Conservation (phyloP, 2,797 vertebrate species). For the Takifugu rubripes region DNA sequence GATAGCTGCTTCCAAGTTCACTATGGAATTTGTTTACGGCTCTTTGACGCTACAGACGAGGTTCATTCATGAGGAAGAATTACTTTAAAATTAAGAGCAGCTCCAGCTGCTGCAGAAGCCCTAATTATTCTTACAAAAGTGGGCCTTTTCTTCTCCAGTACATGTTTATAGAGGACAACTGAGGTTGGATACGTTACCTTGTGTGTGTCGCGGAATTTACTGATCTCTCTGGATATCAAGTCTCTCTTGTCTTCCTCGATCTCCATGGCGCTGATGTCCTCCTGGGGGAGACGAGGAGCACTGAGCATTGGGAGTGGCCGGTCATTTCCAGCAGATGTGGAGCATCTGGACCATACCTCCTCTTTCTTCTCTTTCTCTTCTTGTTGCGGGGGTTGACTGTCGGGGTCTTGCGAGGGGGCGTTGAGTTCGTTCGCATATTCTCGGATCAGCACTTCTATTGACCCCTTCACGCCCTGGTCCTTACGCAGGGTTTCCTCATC, state of each 20-base stretch:
- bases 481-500: slow-evolving; percentile 94
- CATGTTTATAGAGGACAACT: slow-evolving; percentile 37
- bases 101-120: slow-evolving; percentile 32
- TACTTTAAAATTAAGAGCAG: slow-evolving; percentile 5
- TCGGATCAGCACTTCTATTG: slow-evolving; percentile 92
- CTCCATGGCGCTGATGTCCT: slow-evolving; percentile 99
- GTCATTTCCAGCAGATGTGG: neutral
- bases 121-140: slow-evolving; percentile 20
- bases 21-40: slow-evolving; percentile 12
- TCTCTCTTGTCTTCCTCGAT: slow-evolving; percentile 99
- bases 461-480: slow-evolving; percentile 93
- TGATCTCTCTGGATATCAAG: slow-evolving; percentile 99
- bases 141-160: slow-evolving; percentile 45
- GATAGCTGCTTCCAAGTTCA: slow-evolving; percentile 20
- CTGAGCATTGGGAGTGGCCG: slow-evolving; percentile 9
- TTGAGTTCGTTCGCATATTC: slow-evolving; percentile 98
- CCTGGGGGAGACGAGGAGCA: slow-evolving; percentile 69
- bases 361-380: slow-evolving; percentile 99
- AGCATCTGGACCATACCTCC: slow-evolving; percentile 77
- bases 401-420: slow-evolving; percentile 91
- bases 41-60: neutral
- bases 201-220: slow-evolving; percentile 99
- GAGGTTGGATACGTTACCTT: slow-evolving; percentile 87
- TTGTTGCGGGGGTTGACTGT: slow-evolving; percentile 93
- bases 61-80: too few relatives aligned